Evolutionary conservation across 2,888 invertebrate genomes (phyloP).

Genomic region (Temnothorax ravouxi): DNA sequence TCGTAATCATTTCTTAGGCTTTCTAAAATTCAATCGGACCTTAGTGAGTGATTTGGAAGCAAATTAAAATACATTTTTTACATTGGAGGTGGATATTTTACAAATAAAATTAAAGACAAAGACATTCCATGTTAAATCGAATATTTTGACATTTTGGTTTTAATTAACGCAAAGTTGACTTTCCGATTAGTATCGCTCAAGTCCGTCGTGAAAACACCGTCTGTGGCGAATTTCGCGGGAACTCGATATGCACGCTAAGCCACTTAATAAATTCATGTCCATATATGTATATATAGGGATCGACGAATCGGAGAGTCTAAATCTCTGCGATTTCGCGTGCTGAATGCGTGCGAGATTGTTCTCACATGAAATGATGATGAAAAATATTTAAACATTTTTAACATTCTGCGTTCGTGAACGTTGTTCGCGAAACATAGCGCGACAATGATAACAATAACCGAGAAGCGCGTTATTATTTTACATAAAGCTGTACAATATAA

Average conservation of each 20-base stretch:
- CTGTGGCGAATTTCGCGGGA: background rate
- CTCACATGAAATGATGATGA: background rate
- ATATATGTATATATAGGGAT: conserved; percentile 21
- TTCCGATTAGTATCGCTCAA: conserved; percentile 66
- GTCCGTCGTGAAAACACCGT: background rate
- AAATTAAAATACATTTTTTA: background rate
- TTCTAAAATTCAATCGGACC: background rate
- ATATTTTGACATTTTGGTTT: background rate
- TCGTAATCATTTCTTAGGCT: background rate
- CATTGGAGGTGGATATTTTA: background rate
- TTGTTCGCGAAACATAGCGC: background rate
- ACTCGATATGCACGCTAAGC: conserved; percentile 12
- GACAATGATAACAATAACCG: conserved; percentile 22
- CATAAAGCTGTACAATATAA: conserved; percentile 8
- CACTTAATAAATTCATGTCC: conserved; percentile 31
- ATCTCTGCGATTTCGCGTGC: conserved; percentile 2
- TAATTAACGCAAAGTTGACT: conserved; percentile 58
- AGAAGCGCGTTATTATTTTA: conserved; percentile 18
- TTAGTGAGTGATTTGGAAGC: background rate
- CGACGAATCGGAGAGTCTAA: conserved; percentile 20
- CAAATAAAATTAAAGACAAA: background rate
- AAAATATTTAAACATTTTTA: conserved; percentile 29
- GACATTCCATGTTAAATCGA: background rate
- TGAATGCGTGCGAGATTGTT: conserved; percentile 10
- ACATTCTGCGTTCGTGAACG: conserved; percentile 2